Percentiles rank a stretch among this genome's conserved stretches.
These are phyloP conservation scores for Rhinogobius similis DNA, from an alignment of 2,113 vertebrate genomes.

Conservation along the genomic window DNA sequence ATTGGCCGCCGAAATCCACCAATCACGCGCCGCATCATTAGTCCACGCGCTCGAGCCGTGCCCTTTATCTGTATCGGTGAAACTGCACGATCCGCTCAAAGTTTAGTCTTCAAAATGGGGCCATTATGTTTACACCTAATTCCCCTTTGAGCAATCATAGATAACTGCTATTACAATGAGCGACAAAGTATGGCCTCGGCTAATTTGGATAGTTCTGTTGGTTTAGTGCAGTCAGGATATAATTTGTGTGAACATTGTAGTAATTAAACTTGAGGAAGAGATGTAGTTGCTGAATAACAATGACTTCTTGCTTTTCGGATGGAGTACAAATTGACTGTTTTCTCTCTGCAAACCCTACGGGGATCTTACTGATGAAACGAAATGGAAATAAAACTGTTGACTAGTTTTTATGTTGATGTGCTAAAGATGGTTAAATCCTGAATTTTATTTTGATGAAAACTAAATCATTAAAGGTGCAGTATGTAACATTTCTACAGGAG, in stretches of 20 bases:
- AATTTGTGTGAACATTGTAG: constrained; percentile 28
- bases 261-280: constrained; percentile 37
- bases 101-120: constrained; percentile 10
- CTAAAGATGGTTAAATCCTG: neutral
- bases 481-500: neutral
- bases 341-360: constrained; percentile 9
- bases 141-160: constrained; percentile 26
- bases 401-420: neutral
- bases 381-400: constrained; percentile 6
- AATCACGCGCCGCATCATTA: constrained; percentile 65
- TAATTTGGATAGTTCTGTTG: constrained; percentile 28
- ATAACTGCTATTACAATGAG: constrained; percentile 22
- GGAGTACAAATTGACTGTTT: constrained; percentile 23
- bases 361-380: constrained; percentile 16
- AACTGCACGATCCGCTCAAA: constrained; percentile 26
- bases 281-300: constrained; percentile 35
- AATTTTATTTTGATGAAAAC: neutral
- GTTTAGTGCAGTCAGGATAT: constrained; percentile 32
- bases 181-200: constrained; percentile 21
- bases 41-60: constrained; percentile 33
- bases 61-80: constrained; percentile 57
- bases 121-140: constrained; percentile 25
- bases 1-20: constrained; percentile 54
- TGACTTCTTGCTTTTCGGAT: constrained; percentile 14
- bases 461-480: neutral